These are phyloP conservation scores for Oedothorax gibbosus DNA, from an alignment of 1,140 invertebrate species.

Conservation along the genomic window DNA sequence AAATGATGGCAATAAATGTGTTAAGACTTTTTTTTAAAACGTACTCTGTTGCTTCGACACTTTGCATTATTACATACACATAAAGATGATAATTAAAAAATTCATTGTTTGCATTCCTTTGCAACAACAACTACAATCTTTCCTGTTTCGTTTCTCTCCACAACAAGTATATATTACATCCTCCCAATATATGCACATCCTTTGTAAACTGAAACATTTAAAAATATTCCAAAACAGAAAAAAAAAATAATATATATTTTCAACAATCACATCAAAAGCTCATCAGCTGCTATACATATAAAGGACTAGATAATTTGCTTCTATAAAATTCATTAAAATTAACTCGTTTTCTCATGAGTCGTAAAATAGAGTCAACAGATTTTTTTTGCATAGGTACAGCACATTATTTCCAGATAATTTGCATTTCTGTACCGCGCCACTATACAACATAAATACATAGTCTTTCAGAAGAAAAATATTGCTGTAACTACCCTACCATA, in stretches of 20 bases:
- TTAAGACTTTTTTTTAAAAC: conserved; percentile 33
- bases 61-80: conserved; percentile 54
- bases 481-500: no score
- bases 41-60: conserved; percentile 52
- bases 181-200: conserved; percentile 9
- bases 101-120: conserved; percentile 41
- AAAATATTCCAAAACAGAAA: conserved; percentile 38
- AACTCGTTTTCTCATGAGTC: background rate
- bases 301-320: conserved; percentile 55
- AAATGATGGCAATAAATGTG: conserved; percentile 52
- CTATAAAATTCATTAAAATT: conserved; percentile 31
- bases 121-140: conserved; percentile 37
- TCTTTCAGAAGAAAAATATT: no score
- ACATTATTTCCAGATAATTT: conserved; percentile 21
- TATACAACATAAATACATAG: background rate
- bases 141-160: conserved; percentile 8
- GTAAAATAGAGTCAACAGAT: conserved; percentile 22
- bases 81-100: conserved; percentile 60
- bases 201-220: conserved; percentile 40
- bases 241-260: conserved; percentile 34
- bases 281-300: conserved; percentile 54
- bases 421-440: background rate
- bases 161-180: conserved; percentile 48
- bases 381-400: conserved; percentile 1
- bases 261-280: conserved; percentile 55